Conservation (phyloP, 92 coral and sea anemone genomes). For the Zoanthus sociatus region DNA sequence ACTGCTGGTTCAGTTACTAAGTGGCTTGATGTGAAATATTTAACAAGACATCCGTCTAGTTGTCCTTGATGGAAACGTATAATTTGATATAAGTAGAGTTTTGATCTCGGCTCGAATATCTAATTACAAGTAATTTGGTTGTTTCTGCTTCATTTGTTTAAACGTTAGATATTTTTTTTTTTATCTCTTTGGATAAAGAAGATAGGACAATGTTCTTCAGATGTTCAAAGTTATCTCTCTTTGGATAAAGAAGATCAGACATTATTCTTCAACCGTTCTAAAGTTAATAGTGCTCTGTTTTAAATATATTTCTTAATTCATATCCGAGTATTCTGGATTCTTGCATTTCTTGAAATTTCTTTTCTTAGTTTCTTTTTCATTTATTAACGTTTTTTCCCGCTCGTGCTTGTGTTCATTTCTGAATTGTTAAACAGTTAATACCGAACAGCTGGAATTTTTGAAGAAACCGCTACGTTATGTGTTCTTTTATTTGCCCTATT, state of each 20-base stretch:
- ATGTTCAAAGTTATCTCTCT: neutral
- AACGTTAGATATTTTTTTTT: neutral
- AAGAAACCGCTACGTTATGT: neutral
- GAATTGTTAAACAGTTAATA: too few species aligned
- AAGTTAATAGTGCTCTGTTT: too few species aligned
- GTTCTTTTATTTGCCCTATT: neutral
- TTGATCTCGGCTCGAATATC: neutral
- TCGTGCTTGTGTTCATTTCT: too few species aligned
- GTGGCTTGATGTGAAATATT: neutral
- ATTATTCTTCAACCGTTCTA: too few species aligned
- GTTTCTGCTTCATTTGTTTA: neutral
- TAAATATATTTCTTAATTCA: too few species aligned
- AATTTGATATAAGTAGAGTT: neutral
- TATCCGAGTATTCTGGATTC: too few species aligned
- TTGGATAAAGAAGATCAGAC: too few species aligned
- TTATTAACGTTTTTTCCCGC: too few species aligned
- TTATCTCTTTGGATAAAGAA: neutral
- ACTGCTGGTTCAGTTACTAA: conserved; percentile 37
- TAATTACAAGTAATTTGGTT: neutral
- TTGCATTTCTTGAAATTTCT: too few species aligned
- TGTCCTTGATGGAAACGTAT: too few species aligned
- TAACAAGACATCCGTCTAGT: neutral
- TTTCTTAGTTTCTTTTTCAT: too few species aligned
- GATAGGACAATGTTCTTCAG: neutral
- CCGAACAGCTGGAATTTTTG: too few species aligned